Conservation (phyloP, 2,113 vertebrate species). For the Coptodon rendalli region DNA sequence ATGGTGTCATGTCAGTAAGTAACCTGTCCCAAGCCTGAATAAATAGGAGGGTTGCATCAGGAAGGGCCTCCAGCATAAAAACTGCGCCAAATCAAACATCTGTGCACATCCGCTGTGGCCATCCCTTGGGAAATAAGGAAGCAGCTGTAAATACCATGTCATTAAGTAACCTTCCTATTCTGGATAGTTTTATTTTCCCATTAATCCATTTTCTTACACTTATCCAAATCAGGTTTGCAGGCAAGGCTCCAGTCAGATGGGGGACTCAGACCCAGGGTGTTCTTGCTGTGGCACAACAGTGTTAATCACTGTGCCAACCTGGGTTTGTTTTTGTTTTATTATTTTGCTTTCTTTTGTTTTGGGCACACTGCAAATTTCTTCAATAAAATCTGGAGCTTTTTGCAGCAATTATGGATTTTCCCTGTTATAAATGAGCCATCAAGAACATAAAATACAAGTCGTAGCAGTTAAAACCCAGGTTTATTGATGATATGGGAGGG, state of each 20-base stretch:
- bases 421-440: background rate
- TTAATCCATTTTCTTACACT: background rate
- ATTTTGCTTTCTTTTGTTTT: background rate
- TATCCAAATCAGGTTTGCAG: background rate
- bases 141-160: background rate
- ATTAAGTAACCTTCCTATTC: background rate
- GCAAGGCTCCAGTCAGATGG: background rate
- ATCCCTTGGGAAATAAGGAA: background rate
- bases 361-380: background rate
- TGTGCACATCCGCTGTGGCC: background rate
- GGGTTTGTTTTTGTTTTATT: background rate
- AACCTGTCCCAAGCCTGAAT: background rate
- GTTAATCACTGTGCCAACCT: background rate
- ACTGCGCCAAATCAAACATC: background rate
- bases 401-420: background rate
- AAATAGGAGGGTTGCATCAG: background rate
- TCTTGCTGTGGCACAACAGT: background rate
- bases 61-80: background rate
- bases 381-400: background rate
- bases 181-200: background rate
- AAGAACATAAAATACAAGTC: background rate
- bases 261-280: background rate
- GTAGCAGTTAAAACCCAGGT: background rate
- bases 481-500: background rate
- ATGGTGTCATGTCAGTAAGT: background rate